phyloP scores from a whole-genome alignment of 2,888 invertebrate genomes.

The Anthophora plumipes region DNA sequence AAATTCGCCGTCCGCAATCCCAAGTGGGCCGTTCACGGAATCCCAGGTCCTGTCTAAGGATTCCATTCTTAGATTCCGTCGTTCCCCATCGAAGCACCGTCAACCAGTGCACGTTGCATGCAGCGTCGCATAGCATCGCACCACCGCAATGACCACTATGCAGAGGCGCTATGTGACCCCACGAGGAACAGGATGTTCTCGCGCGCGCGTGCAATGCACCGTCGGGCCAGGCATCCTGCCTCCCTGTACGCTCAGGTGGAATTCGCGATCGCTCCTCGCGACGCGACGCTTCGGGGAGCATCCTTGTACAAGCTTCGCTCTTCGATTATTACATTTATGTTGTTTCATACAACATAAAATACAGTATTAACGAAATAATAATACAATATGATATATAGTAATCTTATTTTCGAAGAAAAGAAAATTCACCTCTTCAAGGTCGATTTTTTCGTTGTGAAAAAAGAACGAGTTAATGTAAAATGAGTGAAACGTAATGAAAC shows the following conservation, averaged over 20 bases:
- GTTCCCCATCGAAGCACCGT: conserved; percentile 13
- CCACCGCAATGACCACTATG: conserved; percentile 77
- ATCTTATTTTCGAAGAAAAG: too few species aligned
- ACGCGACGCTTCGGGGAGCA: too few species aligned
- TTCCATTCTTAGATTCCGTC: conserved; percentile 61
- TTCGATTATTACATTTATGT: too few species aligned
- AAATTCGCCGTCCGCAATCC: conserved; percentile 19
- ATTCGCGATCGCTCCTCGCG: conserved; percentile 34
- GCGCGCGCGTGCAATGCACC: conserved; percentile 66
- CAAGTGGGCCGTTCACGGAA: conserved; percentile 21
- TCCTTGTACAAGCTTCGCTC: too few species aligned
- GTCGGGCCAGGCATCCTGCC: conserved; percentile 50
- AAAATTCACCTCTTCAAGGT: too few species aligned
- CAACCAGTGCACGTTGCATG: conserved; percentile 29
- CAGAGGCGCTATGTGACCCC: conserved; percentile 67
- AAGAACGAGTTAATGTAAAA: too few species aligned
- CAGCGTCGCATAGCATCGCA: conserved; percentile 69
- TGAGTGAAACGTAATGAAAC: too few species aligned
- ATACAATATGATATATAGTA: too few species aligned
- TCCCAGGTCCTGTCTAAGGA: conserved; percentile 37
- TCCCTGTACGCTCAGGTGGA: conserved; percentile 31
- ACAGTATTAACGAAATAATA: too few species aligned
- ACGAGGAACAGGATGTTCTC: conserved; percentile 47
- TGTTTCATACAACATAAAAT: too few species aligned
- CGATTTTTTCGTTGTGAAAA: too few species aligned